Base-by-base conservation (phyloP, 2,797 vertebrate species). In the Crossoptilon crossoptilon region DNA sequence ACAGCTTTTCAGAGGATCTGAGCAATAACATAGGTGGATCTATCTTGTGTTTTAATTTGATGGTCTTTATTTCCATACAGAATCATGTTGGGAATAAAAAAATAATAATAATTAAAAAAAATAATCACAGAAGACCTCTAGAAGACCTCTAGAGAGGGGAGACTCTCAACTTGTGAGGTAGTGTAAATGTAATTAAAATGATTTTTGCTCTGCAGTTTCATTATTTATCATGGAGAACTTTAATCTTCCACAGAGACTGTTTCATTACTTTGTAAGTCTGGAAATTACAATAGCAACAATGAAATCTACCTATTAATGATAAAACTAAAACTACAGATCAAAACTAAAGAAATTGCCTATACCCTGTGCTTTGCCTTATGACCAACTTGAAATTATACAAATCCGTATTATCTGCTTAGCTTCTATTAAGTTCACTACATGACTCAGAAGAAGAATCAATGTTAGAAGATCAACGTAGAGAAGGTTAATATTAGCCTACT, bases 121-220 rank as follows among this genome's bases (percentile, higher is more conserved):
- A 63, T 44, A 27, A 44, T 16, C 21, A 37, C 3, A 14, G 27
- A 87, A 84, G 39, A 79, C 9, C 15, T 41, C 14, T 41, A 41
- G 37, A 37, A 37, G 37, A 37, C 37, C 6, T 82, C 33, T 37
- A 39, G 39, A 84, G 64, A 48, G 6, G 71, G 10, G 19, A 85
- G 71, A 63, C 11, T n/a, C 5, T 74, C 49, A 92, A 55, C 10
- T 12, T 90, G 27, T 48, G 44, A 77, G 8, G 3, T 46, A 71
- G 6, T 73, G 2, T 60, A 88, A 94, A 64, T 49, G 2, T 60
- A 87, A 89, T 89, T 68, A 58, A 89, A 84, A 91, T 55, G 0
- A 84, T 78, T 89, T 95, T 58, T 91, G 29, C 6, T 10, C 10
- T 59, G 18, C 44, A 90, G 27, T 66, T 91, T 86, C 91, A 86